These are phyloP conservation scores for Nymphalis polychloros DNA, from an alignment of 2,888 invertebrate genomes.

Conservation along the genomic window DNA sequence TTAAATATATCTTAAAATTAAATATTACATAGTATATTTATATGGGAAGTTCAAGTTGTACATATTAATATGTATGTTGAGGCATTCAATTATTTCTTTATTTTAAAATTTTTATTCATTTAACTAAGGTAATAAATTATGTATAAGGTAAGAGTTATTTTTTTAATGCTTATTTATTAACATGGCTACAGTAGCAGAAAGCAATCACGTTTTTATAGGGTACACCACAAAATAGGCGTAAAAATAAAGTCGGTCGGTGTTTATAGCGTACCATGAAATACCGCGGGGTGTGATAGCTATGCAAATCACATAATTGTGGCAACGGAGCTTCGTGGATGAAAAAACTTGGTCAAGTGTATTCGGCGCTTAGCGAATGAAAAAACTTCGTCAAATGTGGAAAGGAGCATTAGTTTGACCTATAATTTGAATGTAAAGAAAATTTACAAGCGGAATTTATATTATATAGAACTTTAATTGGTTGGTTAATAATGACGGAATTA, in stretches of 20 bases:
- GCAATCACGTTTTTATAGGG: conserved; percentile 37
- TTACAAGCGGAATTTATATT: conserved; percentile 27
- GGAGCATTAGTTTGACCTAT: conserved; percentile 27
- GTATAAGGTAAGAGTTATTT: neutral
- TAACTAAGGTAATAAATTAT: too few relatives aligned
- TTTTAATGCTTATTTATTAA: conserved; percentile 26
- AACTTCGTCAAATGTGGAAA: conserved; percentile 27
- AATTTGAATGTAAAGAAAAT: conserved; percentile 26
- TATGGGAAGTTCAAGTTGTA: too few relatives aligned
- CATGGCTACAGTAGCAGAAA: conserved; percentile 22
- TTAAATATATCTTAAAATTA: too few relatives aligned
- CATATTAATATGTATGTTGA: too few relatives aligned
- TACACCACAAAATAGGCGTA: conserved; percentile 43
- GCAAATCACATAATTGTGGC: conserved; percentile 66
- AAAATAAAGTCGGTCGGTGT: conserved; percentile 42
- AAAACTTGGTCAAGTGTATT: conserved; percentile 36
- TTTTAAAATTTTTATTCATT: too few relatives aligned
- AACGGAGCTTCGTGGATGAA: conserved; percentile 42
- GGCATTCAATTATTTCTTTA: too few relatives aligned
- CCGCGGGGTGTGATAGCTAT: conserved; percentile 50
- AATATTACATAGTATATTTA: too few relatives aligned
- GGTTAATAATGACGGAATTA: neutral
- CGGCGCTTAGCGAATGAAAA: conserved; percentile 42
- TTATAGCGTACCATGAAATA: conserved; percentile 41
- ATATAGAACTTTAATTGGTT: conserved; percentile 19